These are phyloP conservation scores for Bacillus rossius DNA, from an alignment of 1,140 invertebrate species.

Conservation along the genomic window DNA sequence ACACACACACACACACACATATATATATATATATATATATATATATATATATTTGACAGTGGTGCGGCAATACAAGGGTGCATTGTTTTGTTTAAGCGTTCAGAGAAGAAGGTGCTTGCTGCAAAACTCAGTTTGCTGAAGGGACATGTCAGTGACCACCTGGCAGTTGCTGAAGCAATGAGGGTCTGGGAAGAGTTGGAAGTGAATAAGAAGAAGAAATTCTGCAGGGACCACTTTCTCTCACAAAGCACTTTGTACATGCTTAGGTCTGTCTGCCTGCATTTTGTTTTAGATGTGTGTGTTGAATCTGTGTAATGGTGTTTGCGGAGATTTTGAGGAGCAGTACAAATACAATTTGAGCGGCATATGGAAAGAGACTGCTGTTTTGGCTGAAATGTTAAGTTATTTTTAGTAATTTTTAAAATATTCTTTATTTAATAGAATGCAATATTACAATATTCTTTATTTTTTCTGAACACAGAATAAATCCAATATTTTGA, in stretches of 20 bases:
- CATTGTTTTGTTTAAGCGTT: no score
- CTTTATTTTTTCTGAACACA: no score
- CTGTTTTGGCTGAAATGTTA: not conserved
- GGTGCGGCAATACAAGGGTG: no score
- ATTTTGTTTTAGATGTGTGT: no score
- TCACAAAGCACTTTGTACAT: conserved; percentile 61
- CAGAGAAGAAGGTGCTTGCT: conserved; percentile 58
- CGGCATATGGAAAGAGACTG: not conserved
- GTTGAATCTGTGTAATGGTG: no score
- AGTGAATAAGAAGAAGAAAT: conserved; percentile 44
- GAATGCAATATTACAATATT: no score
- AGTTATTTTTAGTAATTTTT: conserved; percentile 3
- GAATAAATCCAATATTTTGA: no score
- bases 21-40: no score
- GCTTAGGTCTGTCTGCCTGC: conserved; percentile 35
- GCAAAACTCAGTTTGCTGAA: conserved; percentile 56
- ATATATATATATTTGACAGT: not conserved
- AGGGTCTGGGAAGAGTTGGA: conserved; percentile 54
- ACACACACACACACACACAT: no score
- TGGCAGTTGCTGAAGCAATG: conserved; percentile 70
- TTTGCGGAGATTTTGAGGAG: no score
- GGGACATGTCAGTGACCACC: conserved; percentile 72
- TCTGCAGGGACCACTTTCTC: conserved; percentile 71
- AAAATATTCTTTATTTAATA: no score
- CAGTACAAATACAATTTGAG: not conserved